Evolutionary conservation across 2,113 vertebrate genomes (phyloP), one percentile per base, ranked within the genome.

Genomic region (Indri indri): DNA sequence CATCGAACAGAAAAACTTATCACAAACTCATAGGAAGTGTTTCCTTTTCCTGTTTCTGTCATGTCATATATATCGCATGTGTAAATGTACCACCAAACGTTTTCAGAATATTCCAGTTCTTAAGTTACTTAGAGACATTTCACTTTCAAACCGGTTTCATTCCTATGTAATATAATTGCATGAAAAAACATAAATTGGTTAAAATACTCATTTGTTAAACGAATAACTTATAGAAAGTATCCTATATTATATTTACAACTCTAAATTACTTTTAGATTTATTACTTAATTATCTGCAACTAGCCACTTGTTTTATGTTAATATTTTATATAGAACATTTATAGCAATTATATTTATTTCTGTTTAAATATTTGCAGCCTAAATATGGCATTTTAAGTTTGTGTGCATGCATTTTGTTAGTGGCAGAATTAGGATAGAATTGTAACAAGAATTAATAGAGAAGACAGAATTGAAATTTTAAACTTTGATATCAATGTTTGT

Each of bases 301-400:
- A 76, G 22, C 57, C 45, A 80, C 50, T 63, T 90, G 22, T 50
- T 90, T 91, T 70, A 22, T 7, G 23, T 86, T 95, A 71, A 52
- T 37, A 59, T 52, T 71, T 83, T 87, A 59, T 17, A 30, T 40
- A 52, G 4, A 8, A 20, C 8, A 65, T 52, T 94, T 81, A 27
- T 3, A 79, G 40, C 30, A 82, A 10, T 90, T 77, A 32, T 2
- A 54, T n/a, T 80, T 23, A 81, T 79, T 96, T 50, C 23, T n/a
- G 20, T 34, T 50, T 86, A 95, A 89, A 77, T 82, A 92, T 71
- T n/a, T 96, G 14, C 82, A 80, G 91, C 13, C 42, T 3, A 94
- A 57, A 76, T 74, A 37, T 2, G 20, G 3, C 23, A 65, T 65
- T 87, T 61, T 92, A 7, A 57, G 52, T 84, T 90, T 85, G 66